phyloP scores from a whole-genome alignment of 2,888 invertebrate genomes.

The Hofmannophila pseudospretella region DNA sequence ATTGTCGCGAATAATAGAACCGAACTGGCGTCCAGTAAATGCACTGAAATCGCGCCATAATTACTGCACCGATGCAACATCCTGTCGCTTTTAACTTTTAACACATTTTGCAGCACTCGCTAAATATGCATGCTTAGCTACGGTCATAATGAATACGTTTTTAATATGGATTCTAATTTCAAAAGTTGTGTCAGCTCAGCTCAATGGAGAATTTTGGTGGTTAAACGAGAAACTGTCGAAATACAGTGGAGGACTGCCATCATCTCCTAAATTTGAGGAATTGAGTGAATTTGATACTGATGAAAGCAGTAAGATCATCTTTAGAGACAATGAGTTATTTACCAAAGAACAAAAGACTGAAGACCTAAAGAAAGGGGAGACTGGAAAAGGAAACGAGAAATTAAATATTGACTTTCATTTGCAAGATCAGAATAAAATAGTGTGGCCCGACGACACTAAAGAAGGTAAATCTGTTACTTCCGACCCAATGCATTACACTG shows the following conservation, averaged over 20 bases:
- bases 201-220: constrained; percentile 68
- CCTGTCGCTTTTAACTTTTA: constrained; percentile 38
- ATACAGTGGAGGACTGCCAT: constrained; percentile 26
- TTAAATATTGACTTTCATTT: constrained; percentile 17
- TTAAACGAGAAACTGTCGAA: constrained; percentile 41
- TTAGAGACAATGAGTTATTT: constrained; percentile 35
- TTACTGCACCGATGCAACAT: constrained; percentile 50
- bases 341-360: constrained; percentile 1
- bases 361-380: constrained; percentile 6
- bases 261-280: constrained; percentile 45
- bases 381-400: constrained; percentile 11
- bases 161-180: constrained; percentile 29
- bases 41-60: constrained; percentile 44
- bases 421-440: constrained; percentile 21
- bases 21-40: constrained; percentile 30
- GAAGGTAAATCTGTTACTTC: constrained; percentile 1
- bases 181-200: constrained; percentile 39
- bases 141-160: constrained; percentile 33
- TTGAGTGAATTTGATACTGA: constrained; percentile 52
- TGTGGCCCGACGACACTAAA: constrained; percentile 19
- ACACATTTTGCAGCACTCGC: constrained; percentile 15
- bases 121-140: constrained; percentile 8
- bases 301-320: constrained; percentile 52
- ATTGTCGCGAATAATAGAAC: constrained; percentile 51
- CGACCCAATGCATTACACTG: background rate